A percentile compares a stretch with the other conserved stretches of the same genome.
These are phyloP conservation scores for Leucophenga montana DNA, from an alignment of 2,888 invertebrate species.

Conservation along the genomic window DNA sequence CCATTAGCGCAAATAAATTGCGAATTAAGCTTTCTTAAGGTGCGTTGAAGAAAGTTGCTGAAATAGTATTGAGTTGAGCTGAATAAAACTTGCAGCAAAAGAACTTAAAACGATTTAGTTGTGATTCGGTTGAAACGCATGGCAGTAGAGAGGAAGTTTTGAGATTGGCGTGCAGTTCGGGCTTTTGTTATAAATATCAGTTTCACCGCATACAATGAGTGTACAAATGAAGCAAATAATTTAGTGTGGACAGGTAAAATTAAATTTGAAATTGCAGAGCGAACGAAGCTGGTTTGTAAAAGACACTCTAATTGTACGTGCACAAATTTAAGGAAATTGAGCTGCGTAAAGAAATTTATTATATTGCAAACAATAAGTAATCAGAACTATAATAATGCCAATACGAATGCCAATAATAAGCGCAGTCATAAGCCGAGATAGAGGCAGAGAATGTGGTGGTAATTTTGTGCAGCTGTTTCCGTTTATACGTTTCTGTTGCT, in stretches of 20 bases:
- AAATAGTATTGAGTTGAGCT: not conserved
- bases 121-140: constrained; percentile 24
- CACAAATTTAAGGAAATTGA: too few species aligned
- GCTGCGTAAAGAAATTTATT: too few species aligned
- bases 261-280: constrained; percentile 26
- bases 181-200: not conserved
- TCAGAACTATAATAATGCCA: too few species aligned
- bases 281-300: not conserved
- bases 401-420: not conserved
- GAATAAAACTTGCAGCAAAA: not conserved
- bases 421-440: not conserved
- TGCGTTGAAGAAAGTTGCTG: constrained; percentile 27
- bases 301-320: too few species aligned
- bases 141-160: not conserved
- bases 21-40: constrained; percentile 65
- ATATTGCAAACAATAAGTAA: too few species aligned
- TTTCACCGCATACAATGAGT: constrained; percentile 7
- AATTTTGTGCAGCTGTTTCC: constrained; percentile 57
- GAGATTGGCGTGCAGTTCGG: not conserved
- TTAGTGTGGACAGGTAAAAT: not conserved
- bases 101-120: constrained; percentile 51
- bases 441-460: constrained; percentile 9
- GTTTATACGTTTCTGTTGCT: constrained; percentile 62
- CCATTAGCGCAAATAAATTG: constrained; percentile 65
- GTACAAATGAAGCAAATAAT: not conserved